Evolutionary conservation across 2,888 invertebrate species (phyloP).

Genomic region (Eubasilissa splendida): DNA sequence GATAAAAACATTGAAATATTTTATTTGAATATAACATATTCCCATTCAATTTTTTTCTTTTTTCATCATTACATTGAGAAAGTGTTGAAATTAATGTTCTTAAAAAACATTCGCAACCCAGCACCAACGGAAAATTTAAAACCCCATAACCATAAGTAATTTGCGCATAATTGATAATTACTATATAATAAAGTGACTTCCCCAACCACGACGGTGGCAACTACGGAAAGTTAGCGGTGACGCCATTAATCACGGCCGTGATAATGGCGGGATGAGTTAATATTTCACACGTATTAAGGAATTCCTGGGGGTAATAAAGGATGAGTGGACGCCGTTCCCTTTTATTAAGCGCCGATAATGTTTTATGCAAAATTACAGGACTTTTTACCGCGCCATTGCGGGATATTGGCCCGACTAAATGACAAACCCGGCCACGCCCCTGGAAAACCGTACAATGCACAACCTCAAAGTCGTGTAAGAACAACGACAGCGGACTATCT

Average conservation of each 20-base stretch:
- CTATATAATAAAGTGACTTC: too few relatives aligned
- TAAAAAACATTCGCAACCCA: too few relatives aligned
- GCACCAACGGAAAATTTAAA: too few relatives aligned
- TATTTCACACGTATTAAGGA: conserved; percentile 20
- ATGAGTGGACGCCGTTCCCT: conserved; percentile 14
- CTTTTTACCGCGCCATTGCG: conserved; percentile 16
- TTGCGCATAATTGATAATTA: too few relatives aligned
- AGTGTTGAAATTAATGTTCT: too few relatives aligned
- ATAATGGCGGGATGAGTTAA: conserved; percentile 17
- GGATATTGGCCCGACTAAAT: background rate
- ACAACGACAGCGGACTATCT: too few relatives aligned
- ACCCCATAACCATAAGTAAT: too few relatives aligned
- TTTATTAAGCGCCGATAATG: conserved; percentile 11
- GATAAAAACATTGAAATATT: too few relatives aligned
- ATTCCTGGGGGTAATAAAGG: conserved; percentile 19
- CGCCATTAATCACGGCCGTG: background rate
- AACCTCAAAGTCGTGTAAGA: too few relatives aligned
- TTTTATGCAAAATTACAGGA: conserved; percentile 1
- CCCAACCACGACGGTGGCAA: background rate
- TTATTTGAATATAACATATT: too few relatives aligned
- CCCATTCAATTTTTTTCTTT: too few relatives aligned
- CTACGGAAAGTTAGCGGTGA: conserved; percentile 4
- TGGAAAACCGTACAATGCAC: background rate
- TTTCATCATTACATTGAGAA: too few relatives aligned
- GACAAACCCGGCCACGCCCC: background rate